phyloP scores from a whole-genome alignment of 2,888 invertebrate genomes.

The Orchesellides sinensis region DNA sequence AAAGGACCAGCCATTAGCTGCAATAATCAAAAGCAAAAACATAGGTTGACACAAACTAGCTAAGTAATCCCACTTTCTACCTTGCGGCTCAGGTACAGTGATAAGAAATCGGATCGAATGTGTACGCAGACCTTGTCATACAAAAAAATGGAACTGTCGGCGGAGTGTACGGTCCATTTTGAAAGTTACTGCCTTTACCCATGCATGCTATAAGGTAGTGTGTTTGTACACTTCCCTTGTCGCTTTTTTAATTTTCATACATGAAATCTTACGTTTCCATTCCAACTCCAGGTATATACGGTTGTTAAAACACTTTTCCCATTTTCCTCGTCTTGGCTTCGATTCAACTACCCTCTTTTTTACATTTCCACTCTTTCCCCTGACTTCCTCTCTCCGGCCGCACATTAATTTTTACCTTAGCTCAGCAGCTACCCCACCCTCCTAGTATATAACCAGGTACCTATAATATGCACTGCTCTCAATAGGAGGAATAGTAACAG shows the following conservation, averaged over 20 bases:
- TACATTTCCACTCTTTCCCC: conserved; percentile 36
- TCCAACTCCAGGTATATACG: background rate
- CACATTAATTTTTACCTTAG: conserved; percentile 59
- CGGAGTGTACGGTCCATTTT: background rate
- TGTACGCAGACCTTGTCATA: too few species aligned
- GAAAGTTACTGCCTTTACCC: conserved; percentile 18
- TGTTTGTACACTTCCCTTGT: conserved; percentile 6
- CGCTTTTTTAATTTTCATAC: conserved; percentile 8
- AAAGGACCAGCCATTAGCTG: too few species aligned
- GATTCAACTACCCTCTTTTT: conserved; percentile 14
- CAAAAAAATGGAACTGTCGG: background rate
- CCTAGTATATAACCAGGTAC: conserved; percentile 1
- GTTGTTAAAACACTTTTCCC: background rate
- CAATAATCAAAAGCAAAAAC: too few species aligned
- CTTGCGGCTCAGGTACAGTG: too few species aligned
- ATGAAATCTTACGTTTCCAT: conserved; percentile 14
- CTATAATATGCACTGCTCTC: too few species aligned
- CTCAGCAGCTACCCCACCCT: conserved; percentile 65
- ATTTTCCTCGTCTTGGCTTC: conserved; percentile 16
- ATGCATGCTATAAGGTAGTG: background rate
- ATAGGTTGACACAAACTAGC: too few species aligned
- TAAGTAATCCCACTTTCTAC: too few species aligned
- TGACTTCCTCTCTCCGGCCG: conserved; percentile 55
- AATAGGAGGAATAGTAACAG: too few species aligned
- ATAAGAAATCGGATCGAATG: too few species aligned